Conservation (phyloP, 2,888 invertebrate genomes). For the Drosophila diplacantha region DNA sequence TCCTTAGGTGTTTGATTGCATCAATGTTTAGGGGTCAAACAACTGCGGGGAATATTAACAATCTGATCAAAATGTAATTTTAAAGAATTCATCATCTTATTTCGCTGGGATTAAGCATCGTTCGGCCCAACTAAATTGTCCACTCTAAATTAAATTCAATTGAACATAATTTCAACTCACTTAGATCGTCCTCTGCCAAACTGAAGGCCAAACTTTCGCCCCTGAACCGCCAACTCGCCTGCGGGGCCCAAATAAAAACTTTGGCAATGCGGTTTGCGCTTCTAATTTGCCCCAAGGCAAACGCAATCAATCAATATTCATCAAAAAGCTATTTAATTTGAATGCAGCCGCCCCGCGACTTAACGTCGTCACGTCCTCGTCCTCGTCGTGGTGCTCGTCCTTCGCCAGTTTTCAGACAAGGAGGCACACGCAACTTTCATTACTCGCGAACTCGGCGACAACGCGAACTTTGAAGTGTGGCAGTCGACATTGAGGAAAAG, state of each 20-base stretch:
- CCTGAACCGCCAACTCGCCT: slow-evolving; percentile 1
- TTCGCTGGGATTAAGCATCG: neutral
- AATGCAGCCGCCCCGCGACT: slow-evolving; percentile 52
- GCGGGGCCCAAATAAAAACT: slow-evolving; percentile 36
- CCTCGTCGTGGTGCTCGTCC: slow-evolving; percentile 1
- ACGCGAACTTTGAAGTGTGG: slow-evolving; percentile 59
- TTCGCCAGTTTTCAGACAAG: slow-evolving; percentile 9
- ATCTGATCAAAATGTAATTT: neutral
- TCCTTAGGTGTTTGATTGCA: neutral
- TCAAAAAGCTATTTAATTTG: slow-evolving; percentile 70
- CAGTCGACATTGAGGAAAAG: slow-evolving; percentile 37
- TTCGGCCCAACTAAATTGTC: neutral
- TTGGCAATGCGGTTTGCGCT: slow-evolving; percentile 44
- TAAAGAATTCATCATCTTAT: neutral
- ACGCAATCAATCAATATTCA: slow-evolving; percentile 71
- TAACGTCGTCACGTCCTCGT: slow-evolving; percentile 33
- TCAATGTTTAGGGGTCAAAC: too few species aligned
- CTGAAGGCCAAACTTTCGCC: slow-evolving; percentile 36
- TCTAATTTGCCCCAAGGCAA: slow-evolving; percentile 49
- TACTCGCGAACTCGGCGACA: slow-evolving; percentile 53
- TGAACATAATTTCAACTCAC: slow-evolving; percentile 7
- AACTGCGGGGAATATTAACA: neutral
- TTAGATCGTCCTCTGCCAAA: slow-evolving; percentile 1
- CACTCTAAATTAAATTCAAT: slow-evolving; percentile 20
- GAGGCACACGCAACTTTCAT: slow-evolving; percentile 44